Conservation (phyloP, 2,888 invertebrate genomes). For the Netelia melanura region DNA sequence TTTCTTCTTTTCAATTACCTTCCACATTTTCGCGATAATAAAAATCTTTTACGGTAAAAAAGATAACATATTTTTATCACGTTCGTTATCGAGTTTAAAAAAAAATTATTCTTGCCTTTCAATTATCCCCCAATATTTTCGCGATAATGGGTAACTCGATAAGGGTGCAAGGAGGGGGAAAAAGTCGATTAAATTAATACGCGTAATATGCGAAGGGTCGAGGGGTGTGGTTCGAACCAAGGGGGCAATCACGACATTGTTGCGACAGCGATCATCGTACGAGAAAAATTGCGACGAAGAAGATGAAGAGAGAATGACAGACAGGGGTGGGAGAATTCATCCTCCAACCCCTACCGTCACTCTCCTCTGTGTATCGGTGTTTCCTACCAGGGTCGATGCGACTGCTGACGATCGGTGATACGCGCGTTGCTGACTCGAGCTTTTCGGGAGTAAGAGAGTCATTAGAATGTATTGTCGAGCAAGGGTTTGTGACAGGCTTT, state of each 20-base stretch:
- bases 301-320: not conserved
- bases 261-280: not conserved
- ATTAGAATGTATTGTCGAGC: constrained; percentile 83
- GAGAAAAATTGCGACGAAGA: not conserved
- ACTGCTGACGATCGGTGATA: not conserved
- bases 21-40: too few species aligned
- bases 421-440: constrained; percentile 31
- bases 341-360: not conserved
- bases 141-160: not conserved
- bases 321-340: not conserved
- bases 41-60: too few species aligned
- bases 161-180: not conserved
- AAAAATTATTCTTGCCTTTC: too few species aligned
- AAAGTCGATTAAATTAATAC: not conserved
- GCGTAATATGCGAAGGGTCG: constrained; percentile 35
- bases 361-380: constrained; percentile 13
- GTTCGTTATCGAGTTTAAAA: too few species aligned
- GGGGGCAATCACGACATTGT: not conserved
- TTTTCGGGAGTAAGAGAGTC: constrained; percentile 72
- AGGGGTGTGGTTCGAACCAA: constrained; percentile 41
- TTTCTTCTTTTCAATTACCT: too few species aligned
- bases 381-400: constrained; percentile 19
- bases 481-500: constrained; percentile 77
- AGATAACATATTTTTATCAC: too few species aligned
- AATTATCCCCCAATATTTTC: too few species aligned